Conservation (phyloP, 2,888 invertebrate species). For the Drosophila setosimentum region DNA sequence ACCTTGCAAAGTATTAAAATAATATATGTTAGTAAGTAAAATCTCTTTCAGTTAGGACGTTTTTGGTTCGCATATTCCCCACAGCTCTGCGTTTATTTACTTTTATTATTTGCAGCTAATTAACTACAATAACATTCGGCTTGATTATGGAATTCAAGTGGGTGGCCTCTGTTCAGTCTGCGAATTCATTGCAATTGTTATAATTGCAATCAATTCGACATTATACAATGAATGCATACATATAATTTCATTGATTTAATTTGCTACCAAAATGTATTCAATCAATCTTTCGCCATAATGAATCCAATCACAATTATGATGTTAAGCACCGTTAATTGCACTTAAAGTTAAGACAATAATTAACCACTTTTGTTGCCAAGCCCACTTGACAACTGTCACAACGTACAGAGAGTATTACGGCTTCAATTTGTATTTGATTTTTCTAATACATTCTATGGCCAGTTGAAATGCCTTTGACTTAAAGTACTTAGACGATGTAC, state of each 20-base stretch:
- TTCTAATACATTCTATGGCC: conserved; percentile 42
- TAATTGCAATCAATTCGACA: conserved; percentile 38
- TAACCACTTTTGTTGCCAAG: conserved; percentile 57
- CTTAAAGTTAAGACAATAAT: conserved; percentile 60
- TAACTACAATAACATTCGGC: conserved; percentile 63
- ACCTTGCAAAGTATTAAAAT: background rate
- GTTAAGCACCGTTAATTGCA: conserved; percentile 55
- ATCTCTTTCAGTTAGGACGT: background rate
- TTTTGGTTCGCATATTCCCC: conserved; percentile 9
- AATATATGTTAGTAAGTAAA: background rate
- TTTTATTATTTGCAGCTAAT: conserved; percentile 50
- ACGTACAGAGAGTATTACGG: conserved; percentile 33
- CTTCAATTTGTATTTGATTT: conserved; percentile 28
- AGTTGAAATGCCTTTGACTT: conserved; percentile 42
- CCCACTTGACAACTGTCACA: conserved; percentile 74
- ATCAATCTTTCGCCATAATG: conserved; percentile 57
- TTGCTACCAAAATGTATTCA: conserved; percentile 9
- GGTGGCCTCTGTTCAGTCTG: conserved; percentile 51
- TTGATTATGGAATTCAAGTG: conserved; percentile 57
- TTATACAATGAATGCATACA: background rate
- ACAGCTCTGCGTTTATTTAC: background rate
- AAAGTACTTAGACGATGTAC: conserved; percentile 21
- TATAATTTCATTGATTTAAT: conserved; percentile 9
- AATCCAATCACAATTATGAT: conserved; percentile 63
- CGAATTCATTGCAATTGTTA: conserved; percentile 45